phyloP scores from a whole-genome alignment of 2,888 invertebrate species.

The Drosophila paucipuncta region DNA sequence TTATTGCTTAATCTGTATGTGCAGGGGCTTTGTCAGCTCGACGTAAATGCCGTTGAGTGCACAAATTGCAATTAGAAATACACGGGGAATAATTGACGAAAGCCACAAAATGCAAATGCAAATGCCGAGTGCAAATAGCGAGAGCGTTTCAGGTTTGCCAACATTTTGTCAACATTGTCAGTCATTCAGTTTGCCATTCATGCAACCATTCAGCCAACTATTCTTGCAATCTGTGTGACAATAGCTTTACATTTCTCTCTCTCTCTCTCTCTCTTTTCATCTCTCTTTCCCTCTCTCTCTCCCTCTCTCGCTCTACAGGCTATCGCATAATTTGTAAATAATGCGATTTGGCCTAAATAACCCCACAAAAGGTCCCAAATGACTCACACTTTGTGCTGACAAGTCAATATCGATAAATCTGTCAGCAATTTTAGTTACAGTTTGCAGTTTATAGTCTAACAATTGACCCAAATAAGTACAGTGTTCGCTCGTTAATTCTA shows the following conservation, averaged over 20 bases:
- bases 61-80: slow-evolving; percentile 48
- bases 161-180: slow-evolving; percentile 17
- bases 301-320: too few species aligned
- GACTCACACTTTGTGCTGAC: slow-evolving; percentile 8
- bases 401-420: not conserved
- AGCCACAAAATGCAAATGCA: slow-evolving; percentile 40
- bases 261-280: not conserved
- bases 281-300: not conserved
- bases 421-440: slow-evolving; percentile 1
- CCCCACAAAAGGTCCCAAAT: slow-evolving; percentile 6
- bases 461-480: slow-evolving; percentile 2
- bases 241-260: not conserved
- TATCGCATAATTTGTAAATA: slow-evolving; percentile 4
- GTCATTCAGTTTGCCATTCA: not conserved
- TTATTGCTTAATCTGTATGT: slow-evolving; percentile 56
- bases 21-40: slow-evolving; percentile 12
- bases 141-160: slow-evolving; percentile 10
- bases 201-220: not conserved
- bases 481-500: not conserved
- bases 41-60: not conserved
- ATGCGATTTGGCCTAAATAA: slow-evolving; percentile 2
- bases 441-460: not conserved
- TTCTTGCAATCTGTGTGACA: not conserved
- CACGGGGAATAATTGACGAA: slow-evolving; percentile 40
- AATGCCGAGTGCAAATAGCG: slow-evolving; percentile 21